Conservation (phyloP, 2,797 vertebrate genomes). For the Apogon hyalosoma region DNA sequence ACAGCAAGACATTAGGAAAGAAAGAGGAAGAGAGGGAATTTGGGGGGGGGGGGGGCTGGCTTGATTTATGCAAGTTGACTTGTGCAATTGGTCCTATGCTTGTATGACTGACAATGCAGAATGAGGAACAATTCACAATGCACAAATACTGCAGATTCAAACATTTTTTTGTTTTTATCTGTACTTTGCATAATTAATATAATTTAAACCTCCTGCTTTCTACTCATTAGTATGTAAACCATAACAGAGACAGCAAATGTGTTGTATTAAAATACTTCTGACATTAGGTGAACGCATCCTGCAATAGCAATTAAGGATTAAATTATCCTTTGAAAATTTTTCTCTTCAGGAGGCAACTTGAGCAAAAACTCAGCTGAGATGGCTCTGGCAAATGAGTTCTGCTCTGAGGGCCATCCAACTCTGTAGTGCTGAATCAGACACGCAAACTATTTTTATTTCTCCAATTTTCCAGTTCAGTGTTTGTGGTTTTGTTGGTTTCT, state of each 20-base stretch:
- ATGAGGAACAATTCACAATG: constrained; percentile 34
- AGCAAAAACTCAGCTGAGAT: constrained; percentile 38
- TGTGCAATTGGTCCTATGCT: constrained; percentile 38
- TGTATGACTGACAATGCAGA: constrained; percentile 29
- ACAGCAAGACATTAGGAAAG: constrained; percentile 19
- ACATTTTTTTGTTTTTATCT: neutral
- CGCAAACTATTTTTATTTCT: constrained; percentile 71
- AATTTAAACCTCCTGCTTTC: no score
- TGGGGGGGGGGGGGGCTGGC: no score
- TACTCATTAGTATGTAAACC: no score
- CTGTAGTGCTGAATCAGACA: constrained; percentile 40
- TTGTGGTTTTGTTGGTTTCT: constrained; percentile 67
- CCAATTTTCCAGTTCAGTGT: constrained; percentile 65
- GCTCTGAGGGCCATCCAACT: constrained; percentile 54
- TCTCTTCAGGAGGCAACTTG: neutral
- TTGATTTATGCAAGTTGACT: constrained; percentile 49
- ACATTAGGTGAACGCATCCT: neutral
- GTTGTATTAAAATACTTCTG: no score
- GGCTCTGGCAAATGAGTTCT: constrained; percentile 36
- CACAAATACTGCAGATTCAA: neutral
- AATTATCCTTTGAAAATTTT: neutral
- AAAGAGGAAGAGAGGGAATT: constrained; percentile 45
- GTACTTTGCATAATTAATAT: no score
- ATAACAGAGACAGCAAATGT: no score
- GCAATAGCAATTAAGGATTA: neutral